Evolutionary conservation across 2,113 vertebrate species (phyloP).

Genomic region (Cyprinodon brontotheroides): DNA sequence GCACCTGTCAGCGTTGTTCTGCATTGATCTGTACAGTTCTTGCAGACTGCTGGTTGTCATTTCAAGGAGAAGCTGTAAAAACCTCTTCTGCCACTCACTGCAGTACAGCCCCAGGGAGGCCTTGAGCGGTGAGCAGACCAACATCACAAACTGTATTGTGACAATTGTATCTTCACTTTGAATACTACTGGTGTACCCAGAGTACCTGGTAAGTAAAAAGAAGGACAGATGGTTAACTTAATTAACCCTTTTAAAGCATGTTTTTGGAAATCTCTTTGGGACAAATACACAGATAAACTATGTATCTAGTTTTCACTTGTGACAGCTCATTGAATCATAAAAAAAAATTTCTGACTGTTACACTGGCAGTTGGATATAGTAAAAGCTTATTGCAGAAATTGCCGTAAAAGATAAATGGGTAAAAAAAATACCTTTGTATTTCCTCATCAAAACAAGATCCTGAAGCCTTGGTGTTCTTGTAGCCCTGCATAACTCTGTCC

Average conservation of each 20-base stretch:
- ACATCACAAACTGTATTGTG: constrained; percentile 50
- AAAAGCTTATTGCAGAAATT: not conserved
- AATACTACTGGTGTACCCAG: constrained; percentile 53
- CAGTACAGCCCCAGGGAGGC: constrained; percentile 63
- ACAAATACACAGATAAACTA: no score
- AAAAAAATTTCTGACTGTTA: no score
- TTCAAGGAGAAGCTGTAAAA: constrained; percentile 58
- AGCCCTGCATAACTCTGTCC: constrained; percentile 84
- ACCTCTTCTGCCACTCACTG: constrained; percentile 65
- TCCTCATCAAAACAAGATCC: constrained; percentile 87
- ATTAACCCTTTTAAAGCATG: not conserved
- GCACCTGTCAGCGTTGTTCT: constrained; percentile 51
- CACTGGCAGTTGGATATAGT: no score
- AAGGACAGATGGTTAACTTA: not conserved
- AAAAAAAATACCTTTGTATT: constrained; percentile 77
- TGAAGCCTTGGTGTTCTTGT: constrained; percentile 82
- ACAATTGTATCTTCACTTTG: constrained; percentile 57
- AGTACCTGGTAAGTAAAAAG: constrained; percentile 46
- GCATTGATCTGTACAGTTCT: constrained; percentile 49
- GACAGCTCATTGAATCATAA: no score
- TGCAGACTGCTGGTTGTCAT: constrained; percentile 38
- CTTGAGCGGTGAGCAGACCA: constrained; percentile 68
- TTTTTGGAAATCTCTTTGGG: not conserved
- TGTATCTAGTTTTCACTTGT: no score
- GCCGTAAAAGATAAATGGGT: not conserved